Evolutionary conservation across 1,140 invertebrate genomes (phyloP).

Genomic region (Pseudomyrmex dendroicus): DNA sequence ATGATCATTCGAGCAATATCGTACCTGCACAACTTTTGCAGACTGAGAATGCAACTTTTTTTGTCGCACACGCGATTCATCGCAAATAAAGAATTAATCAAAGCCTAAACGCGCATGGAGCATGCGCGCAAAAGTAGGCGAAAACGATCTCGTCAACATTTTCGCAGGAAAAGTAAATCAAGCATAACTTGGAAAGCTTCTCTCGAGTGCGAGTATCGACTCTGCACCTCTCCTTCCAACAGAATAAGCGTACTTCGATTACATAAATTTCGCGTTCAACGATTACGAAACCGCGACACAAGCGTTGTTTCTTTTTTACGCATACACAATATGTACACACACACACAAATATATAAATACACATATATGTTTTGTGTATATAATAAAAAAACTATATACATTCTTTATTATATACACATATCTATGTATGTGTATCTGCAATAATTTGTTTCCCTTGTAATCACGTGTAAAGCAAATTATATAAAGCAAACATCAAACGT

Average conservation of each 20-base stretch:
- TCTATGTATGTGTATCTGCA: too few relatives aligned
- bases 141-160: constrained; percentile 29
- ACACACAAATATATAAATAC: not conserved
- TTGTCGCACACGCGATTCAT: not conserved
- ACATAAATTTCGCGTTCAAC: constrained; percentile 39
- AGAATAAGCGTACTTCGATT: constrained; percentile 36
- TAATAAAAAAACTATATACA: too few relatives aligned
- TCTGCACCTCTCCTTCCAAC: constrained; percentile 29
- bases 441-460: too few relatives aligned
- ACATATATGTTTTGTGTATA: too few relatives aligned
- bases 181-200: constrained; percentile 10
- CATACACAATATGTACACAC: not conserved
- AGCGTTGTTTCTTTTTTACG: not conserved
- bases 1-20: too few relatives aligned
- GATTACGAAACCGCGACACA: not conserved
- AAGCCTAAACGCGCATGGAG: not conserved
- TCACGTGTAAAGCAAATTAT: not conserved
- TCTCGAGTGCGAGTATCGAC: constrained; percentile 35
- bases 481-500: not conserved
- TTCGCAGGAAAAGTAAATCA: constrained; percentile 48
- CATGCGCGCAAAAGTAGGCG: constrained; percentile 18
- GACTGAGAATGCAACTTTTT: not conserved
- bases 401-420: too few relatives aligned
- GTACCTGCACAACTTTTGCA: not conserved
- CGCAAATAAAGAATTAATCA: constrained; percentile 3